Evolutionary conservation across 2,797 vertebrate genomes (phyloP), one percentile per base, ranked within the genome.

Genomic region (Clarias fuscus): DNA sequence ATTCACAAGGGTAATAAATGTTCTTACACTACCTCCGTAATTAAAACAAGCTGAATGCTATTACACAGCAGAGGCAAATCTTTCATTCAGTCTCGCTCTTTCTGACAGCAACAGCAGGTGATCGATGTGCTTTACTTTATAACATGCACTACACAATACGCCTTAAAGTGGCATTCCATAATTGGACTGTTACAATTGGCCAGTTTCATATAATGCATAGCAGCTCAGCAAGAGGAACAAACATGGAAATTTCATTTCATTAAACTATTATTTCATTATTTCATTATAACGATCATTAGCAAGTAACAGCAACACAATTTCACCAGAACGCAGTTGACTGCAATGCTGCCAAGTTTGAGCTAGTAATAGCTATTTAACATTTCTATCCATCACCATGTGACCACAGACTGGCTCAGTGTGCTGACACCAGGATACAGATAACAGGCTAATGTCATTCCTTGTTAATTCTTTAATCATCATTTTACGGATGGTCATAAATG

Each of bases 11-110:
- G 56, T 61, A 33, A 62, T 62, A 24, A 37, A 78, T 78, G 24
- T 78, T 78, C 56, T 59, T 78, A 78, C 53, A 78, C 27, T 59
- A 22, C 56, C 33, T 78, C 22, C 59, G 56, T 78, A 78, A 59
- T 78, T 78, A 59, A 59, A 78, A 78, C 27, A 59, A 22, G 56
- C 65, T 37, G 11, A 72, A 53, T 40, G 48, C 13, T 72, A 81
- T 71, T 77, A 30, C 61, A 53, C 17, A 24, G 67, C 77, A 86
- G 27, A 59, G 27, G 59, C 56, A 78, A 78, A 30, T 78, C 27
- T 78, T 11, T 7, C 30, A 59, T 78, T 33, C 30, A 61, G 6
- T 78, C 53, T 59, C 0, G 4, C 3, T 59, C 17, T 78, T 59
- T 77, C 53, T n/a, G 37, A 30, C 40, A 24, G 15, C 33, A 15